Evolutionary conservation across 2,888 invertebrate genomes (phyloP).

Genomic region (Drosophila macrothrix): DNA sequence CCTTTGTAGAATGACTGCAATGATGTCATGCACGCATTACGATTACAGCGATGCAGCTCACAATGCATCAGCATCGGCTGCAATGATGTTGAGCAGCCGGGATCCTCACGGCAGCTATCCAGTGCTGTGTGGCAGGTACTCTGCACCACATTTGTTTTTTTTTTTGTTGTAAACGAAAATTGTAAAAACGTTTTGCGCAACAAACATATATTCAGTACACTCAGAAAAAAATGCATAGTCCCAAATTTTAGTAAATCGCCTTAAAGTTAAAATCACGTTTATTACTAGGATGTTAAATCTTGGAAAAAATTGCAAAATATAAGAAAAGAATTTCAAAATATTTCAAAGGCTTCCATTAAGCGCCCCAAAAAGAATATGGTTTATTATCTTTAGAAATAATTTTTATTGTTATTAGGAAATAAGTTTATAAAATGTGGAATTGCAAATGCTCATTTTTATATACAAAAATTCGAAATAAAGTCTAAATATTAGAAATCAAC

Average conservation of each 20-base stretch:
- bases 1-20: slow-evolving; percentile 94
- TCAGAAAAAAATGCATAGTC: background rate
- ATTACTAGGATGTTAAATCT: background rate
- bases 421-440: too few relatives aligned
- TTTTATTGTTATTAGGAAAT: too few relatives aligned
- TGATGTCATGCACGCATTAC: slow-evolving; percentile 95
- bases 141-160: slow-evolving; percentile 77
- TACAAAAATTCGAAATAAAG: too few relatives aligned
- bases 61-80: slow-evolving; percentile 95
- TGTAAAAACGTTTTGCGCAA: slow-evolving; percentile 43
- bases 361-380: background rate
- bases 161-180: slow-evolving; percentile 45
- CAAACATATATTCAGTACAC: slow-evolving; percentile 23
- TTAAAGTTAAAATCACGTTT: background rate
- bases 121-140: slow-evolving; percentile 95
- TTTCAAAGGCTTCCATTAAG: background rate
- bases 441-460: too few relatives aligned
- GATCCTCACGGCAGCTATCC: slow-evolving; percentile 92
- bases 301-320: background rate
- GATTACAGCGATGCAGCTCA: slow-evolving; percentile 90
- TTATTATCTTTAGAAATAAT: background rate
- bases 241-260: background rate
- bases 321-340: too few relatives aligned
- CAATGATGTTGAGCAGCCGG: slow-evolving; percentile 91
- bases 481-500: too few relatives aligned